Percentiles rank a stretch among this genome's conserved stretches.
phyloP scores from a whole-genome alignment of 2,888 invertebrate species.

The Sericinus montela region DNA sequence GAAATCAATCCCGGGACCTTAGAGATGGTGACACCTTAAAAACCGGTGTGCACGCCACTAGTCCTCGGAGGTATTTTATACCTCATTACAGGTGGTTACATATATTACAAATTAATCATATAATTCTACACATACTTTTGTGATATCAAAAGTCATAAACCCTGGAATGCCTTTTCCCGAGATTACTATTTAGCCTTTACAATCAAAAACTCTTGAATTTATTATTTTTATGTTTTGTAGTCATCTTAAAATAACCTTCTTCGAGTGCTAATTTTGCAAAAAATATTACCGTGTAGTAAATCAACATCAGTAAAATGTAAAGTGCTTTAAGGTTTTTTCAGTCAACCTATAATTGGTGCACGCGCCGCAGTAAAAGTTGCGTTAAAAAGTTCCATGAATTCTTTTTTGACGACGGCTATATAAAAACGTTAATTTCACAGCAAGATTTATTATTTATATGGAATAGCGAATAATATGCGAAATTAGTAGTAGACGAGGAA shows the following conservation, averaged over 20 bases:
- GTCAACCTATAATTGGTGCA: conserved; percentile 10
- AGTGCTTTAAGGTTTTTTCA: conserved; percentile 9
- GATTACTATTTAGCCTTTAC: too few relatives aligned
- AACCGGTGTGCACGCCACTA: too few relatives aligned
- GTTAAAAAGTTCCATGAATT: conserved; percentile 11
- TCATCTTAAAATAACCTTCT: neutral
- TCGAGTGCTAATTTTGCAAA: neutral
- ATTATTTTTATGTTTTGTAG: neutral
- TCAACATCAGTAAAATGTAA: conserved; percentile 13
- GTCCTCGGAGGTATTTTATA: too few relatives aligned
- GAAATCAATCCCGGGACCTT: too few relatives aligned
- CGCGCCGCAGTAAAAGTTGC: conserved; percentile 3
- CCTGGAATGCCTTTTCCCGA: too few relatives aligned
- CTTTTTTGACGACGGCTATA: conserved; percentile 7
- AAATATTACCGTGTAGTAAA: conserved; percentile 3
- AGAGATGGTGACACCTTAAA: too few relatives aligned
- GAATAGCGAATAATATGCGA: conserved; percentile 17
- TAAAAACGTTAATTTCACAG: conserved; percentile 16
- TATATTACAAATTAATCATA: too few relatives aligned
- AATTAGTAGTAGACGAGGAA: conserved; percentile 33
- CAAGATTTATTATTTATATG: conserved; percentile 16
- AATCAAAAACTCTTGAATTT: too few relatives aligned
- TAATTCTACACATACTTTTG: too few relatives aligned
- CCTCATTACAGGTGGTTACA: too few relatives aligned
- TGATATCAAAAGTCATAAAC: too few relatives aligned